Conservation (phyloP, 1,140 invertebrate genomes). For the Saxidomus purpurata region DNA sequence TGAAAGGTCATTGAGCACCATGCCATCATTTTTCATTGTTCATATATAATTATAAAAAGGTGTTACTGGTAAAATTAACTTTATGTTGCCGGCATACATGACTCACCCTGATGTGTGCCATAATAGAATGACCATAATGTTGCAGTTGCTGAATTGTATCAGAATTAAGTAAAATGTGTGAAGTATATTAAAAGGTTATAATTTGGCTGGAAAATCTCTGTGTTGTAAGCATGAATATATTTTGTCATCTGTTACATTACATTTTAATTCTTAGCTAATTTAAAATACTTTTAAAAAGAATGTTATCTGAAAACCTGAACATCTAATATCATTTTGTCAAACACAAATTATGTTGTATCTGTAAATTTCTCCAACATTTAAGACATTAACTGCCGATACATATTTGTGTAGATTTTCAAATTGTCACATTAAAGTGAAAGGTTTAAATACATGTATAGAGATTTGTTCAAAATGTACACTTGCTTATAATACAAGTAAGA, state of each 20-base stretch:
- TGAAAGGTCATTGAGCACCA: no score
- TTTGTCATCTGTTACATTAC: neutral
- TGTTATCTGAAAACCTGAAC: neutral
- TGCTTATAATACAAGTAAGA: neutral
- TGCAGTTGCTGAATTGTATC: neutral
- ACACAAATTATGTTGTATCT: no score
- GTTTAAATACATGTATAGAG: no score
- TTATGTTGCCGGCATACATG: neutral
- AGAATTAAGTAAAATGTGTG: neutral
- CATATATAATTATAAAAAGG: neutral
- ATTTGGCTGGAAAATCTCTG: no score
- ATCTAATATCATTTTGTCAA: constrained; percentile 19
- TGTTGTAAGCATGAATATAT: constrained; percentile 32
- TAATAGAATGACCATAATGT: neutral
- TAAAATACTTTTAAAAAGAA: neutral
- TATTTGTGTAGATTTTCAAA: neutral
- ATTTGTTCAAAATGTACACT: neutral
- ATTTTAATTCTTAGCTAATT: neutral
- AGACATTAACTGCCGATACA: neutral
- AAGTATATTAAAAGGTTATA: neutral
- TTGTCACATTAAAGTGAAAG: no score
- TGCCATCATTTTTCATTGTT: no score
- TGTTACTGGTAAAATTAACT: neutral
- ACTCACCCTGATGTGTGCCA: neutral
- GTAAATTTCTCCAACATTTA: no score